Conservation (phyloP, 2,797 vertebrate species). For the Sarcophilus harrisii region DNA sequence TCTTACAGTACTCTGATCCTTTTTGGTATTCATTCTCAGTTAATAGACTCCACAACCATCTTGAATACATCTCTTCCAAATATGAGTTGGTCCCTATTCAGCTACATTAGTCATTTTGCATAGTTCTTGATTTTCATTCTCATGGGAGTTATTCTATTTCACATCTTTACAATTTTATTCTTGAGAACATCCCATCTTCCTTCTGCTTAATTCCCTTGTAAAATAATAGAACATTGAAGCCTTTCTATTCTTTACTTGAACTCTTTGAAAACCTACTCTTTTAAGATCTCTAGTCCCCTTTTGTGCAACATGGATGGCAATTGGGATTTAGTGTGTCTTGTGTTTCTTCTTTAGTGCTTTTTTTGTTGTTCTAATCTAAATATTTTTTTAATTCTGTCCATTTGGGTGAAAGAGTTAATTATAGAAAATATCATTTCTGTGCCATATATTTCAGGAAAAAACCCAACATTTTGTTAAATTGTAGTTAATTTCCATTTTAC, state of each 20-base stretch:
- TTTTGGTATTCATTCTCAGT: neutral
- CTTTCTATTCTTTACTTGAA: neutral
- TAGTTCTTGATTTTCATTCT: neutral
- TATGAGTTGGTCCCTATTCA: neutral
- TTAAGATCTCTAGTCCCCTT: neutral
- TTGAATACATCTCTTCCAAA: neutral
- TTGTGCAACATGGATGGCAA: neutral
- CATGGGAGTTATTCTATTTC: neutral
- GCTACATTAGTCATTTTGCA: neutral
- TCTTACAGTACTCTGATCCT: neutral
- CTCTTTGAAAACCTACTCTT: neutral
- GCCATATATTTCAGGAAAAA: neutral
- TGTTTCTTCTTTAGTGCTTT: neutral
- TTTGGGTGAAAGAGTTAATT: constrained; percentile 2
- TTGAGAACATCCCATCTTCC: neutral
- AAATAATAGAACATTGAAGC: neutral
- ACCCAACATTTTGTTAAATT: neutral
- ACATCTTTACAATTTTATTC: neutral
- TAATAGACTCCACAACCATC: neutral
- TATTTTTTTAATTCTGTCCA: constrained; percentile 45
- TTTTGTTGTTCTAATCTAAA: neutral
- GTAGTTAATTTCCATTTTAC: neutral
- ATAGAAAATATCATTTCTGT: neutral
- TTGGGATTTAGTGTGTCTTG: neutral
- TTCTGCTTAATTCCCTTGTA: neutral